phyloP scores from a whole-genome alignment of 1,140 invertebrate species.

The Drosophila subpulchrella region DNA sequence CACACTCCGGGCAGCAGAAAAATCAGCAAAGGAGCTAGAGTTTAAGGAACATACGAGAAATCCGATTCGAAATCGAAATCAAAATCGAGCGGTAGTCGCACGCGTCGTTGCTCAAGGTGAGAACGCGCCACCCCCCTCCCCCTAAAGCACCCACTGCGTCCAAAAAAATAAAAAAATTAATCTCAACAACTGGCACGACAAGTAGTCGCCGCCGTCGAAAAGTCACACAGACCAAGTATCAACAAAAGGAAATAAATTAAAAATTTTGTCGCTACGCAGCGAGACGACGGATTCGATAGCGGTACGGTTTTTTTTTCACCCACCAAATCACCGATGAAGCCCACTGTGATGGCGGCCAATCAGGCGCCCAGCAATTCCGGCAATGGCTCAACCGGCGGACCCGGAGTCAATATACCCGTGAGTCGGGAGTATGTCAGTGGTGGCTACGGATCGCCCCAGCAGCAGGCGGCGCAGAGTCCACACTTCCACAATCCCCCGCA shows the following conservation, averaged over 20 bases:
- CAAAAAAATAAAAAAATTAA: constrained; percentile 27
- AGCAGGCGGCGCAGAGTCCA: constrained; percentile 43
- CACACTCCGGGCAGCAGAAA: constrained; percentile 49
- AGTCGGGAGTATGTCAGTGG: constrained; percentile 64
- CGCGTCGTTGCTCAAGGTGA: constrained; percentile 67
- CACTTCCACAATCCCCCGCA: constrained; percentile 50
- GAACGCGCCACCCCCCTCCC: constrained; percentile 19
- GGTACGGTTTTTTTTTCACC: constrained; percentile 2
- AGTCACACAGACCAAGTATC: constrained; percentile 23
- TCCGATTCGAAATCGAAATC: not conserved
- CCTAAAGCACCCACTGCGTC: constrained; percentile 3
- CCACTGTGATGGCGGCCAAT: constrained; percentile 77
- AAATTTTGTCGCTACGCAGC: constrained; percentile 61
- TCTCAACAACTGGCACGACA: constrained; percentile 38
- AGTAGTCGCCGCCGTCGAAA: constrained; percentile 35
- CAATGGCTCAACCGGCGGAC: constrained; percentile 13
- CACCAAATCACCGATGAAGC: constrained; percentile 57
- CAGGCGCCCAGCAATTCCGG: constrained; percentile 40
- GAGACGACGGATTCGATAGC: constrained; percentile 36
- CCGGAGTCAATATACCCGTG: constrained; percentile 74
- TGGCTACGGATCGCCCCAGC: constrained; percentile 45
- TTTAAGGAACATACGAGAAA: constrained; percentile 53
- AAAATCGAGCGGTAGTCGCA: constrained; percentile 37
- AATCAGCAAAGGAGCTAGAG: constrained; percentile 3
- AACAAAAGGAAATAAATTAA: constrained; percentile 48